Evolutionary conservation across 2,888 invertebrate species (phyloP), one percentile per base, ranked within the genome.

Genomic region (Odontothrips loti): DNA sequence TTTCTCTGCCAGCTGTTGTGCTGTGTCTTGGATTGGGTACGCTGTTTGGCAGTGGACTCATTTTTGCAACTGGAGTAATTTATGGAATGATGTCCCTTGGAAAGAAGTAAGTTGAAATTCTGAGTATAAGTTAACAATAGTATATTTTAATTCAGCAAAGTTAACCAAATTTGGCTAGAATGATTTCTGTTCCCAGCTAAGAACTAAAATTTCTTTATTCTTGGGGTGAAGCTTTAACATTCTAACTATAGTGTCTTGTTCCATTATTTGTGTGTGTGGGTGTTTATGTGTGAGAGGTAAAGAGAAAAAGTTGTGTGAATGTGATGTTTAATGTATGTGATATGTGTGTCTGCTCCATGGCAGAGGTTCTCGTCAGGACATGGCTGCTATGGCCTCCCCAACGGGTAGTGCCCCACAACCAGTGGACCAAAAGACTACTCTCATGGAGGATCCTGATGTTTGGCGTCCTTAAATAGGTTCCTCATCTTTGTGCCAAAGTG

Each of bases 11-110:
- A 27, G 92, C 96, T 47, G 91, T 97, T 85, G 89, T 96, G 85
- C 86, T 97, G 83, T 95, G 95, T 87, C 89, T 92, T 83, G 92
- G 92, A 79, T 83, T 95, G 83, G 91, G 92, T 86, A 95, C 94
- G 84, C 89, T 96, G 86, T 92, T 98, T 86, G 97, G 96, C 84
- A 93, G 95, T 87, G 96, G 96, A 27, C 89, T 96, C 83, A 94
- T 98, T 86, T 95, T 98, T 87, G 92, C 90, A 43, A 95, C 96
- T 81, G 98, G 97, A 82, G 91, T 95, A 83, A 89, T 97, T 82
- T 98, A 98, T 88, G 97, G 96, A 85, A 93, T 97, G 92, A 96
- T 98, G 95, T 93, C 96, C 81, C 90, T 98, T 83, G 98, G 98
- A 84, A 96, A 93, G 89, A 98, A 98, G 97, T 97, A 89, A 93